Conservation (phyloP, 1,140 invertebrate species). For the Archegozetes longisetosus region DNA sequence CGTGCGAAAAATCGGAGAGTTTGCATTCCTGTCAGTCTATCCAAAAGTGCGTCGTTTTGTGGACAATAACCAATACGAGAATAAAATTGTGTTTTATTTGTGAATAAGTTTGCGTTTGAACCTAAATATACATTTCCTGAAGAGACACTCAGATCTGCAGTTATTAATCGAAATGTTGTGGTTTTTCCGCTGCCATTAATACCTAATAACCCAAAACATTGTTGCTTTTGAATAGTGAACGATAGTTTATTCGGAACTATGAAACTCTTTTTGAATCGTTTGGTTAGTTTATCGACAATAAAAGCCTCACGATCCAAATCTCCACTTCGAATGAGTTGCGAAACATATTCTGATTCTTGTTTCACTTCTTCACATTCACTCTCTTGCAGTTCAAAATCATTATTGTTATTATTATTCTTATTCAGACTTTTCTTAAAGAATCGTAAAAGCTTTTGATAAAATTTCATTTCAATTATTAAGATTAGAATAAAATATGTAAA, state of each 20-base stretch:
- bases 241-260: conserved; percentile 39
- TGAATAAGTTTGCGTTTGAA: not conserved
- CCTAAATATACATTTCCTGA: conserved; percentile 25
- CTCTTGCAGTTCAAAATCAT: not conserved
- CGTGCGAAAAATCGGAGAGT: conserved; percentile 32
- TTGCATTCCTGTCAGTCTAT: conserved; percentile 30
- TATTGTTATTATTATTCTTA: not conserved
- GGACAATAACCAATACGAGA: conserved; percentile 35
- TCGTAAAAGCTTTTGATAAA: not conserved
- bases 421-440: not conserved
- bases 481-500: not conserved
- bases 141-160: conserved; percentile 26
- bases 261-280: not conserved
- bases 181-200: conserved; percentile 31
- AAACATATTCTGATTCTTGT: conserved; percentile 32
- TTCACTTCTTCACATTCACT: not conserved
- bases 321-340: not conserved
- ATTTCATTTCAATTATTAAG: not conserved
- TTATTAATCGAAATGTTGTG: conserved; percentile 28
- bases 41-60: conserved; percentile 33
- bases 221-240: conserved; percentile 37
- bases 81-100: conserved; percentile 11
- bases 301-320: not conserved
- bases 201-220: conserved; percentile 28
- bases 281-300: conserved; percentile 5